Percentiles rank a stretch among this genome's conserved stretches.
These are phyloP conservation scores for Hyphantria cunea DNA, from an alignment of 1,140 invertebrate genomes.

Conservation along the genomic window DNA sequence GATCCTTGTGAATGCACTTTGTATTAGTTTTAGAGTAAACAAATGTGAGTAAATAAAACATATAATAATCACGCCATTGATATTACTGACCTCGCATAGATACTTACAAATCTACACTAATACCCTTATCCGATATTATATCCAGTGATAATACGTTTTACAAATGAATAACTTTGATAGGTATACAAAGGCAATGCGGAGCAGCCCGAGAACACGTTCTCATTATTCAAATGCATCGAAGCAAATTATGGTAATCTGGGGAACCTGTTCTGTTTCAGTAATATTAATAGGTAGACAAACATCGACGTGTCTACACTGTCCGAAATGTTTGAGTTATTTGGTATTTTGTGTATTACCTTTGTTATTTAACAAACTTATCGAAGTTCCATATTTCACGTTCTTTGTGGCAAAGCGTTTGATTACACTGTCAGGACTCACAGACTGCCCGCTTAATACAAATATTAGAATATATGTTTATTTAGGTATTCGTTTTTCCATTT, in stretches of 20 bases:
- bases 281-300: slow-evolving; percentile 75
- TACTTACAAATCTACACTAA: slow-evolving; percentile 17
- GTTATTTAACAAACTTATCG: no score
- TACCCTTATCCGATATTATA: slow-evolving; percentile 23
- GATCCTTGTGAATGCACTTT: no score
- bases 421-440: neutral
- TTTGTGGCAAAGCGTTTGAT: no score
- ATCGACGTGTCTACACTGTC: slow-evolving; percentile 33
- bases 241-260: slow-evolving; percentile 81
- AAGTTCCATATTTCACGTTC: no score
- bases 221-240: slow-evolving; percentile 81
- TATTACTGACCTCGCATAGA: no score
- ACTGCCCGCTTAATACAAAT: no score
- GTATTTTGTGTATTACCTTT: slow-evolving; percentile 17
- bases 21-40: no score
- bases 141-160: slow-evolving; percentile 45
- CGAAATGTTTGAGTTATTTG: slow-evolving; percentile 37
- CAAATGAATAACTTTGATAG: slow-evolving; percentile 57
- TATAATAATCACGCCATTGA: no score
- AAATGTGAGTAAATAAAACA: no score
- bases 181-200: slow-evolving; percentile 47
- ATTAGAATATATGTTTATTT: no score
- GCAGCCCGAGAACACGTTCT: slow-evolving; percentile 67
- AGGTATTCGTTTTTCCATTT: no score
- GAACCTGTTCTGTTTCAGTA: slow-evolving; percentile 78